Evolutionary conservation across 2,113 vertebrate species (phyloP), one percentile per base, ranked within the genome.

Genomic region (Oryzias woworae): DNA sequence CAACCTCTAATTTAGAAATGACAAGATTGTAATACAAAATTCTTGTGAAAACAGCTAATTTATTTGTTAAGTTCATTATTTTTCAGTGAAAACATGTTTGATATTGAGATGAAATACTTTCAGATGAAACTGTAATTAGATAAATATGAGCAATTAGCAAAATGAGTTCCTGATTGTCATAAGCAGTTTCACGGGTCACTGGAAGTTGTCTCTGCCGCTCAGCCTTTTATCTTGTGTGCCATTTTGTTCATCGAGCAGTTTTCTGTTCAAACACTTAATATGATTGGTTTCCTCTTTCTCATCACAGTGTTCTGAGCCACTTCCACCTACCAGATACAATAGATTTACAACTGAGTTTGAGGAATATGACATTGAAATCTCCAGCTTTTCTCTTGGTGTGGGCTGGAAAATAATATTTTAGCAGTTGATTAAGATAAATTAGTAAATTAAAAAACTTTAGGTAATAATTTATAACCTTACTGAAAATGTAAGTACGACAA

Each of bases 81-180:
- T 59, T 73, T n/a, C 41, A 41, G 24, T 18, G 20, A 41, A 31
- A 56, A 24, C 58, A 23, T 55, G 31, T 36, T 36, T 48, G 18
- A 53, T 69, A 53, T 70, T 26, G 31, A 54, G 24, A 43, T 50
- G 61, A 77, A 75, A 80, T 54, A 67, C 58, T 63, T 58, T 67
- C 68, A 71, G 58, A 82, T 14, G 69, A 86, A 73, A 73, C 73
- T 58, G 55, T 84, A 87, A 88, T 89, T 88, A 87, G 76, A 84
- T 87, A 62, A 70, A 24, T 86, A 76, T 76, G 87, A 89, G 71
- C 85, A 92, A 92, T 92, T 92, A 92, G 87, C 70, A 69, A 87
- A 90, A 86, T 73, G 79, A 84, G 84, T 71, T 77, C 62, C 71
- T 47, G 5, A 57, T 78, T 88, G 90, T 91, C 90, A 75, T 69